These are phyloP conservation scores for Trissolcus basalis DNA, from an alignment of 1,140 invertebrate species.

Conservation along the genomic window DNA sequence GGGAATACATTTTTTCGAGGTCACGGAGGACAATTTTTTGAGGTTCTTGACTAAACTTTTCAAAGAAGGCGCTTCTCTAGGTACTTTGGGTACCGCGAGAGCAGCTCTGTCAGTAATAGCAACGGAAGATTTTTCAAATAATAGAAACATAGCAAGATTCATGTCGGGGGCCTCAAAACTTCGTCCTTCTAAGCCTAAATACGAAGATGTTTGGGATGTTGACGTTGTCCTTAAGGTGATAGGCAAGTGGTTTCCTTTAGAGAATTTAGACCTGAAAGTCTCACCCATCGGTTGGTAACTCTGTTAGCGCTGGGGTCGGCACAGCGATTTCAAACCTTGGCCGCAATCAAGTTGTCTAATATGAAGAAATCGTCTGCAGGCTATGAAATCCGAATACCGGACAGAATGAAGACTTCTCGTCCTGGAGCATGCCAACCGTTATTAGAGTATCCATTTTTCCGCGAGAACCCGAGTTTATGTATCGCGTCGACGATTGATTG, in stretches of 20 bases:
- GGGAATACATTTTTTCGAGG: background rate
- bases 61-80: background rate
- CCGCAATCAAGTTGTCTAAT: constrained; percentile 5
- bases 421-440: background rate
- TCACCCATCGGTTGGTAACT: background rate
- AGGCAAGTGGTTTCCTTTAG: background rate
- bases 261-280: background rate
- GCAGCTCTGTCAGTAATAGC: constrained; percentile 4
- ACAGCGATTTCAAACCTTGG: constrained; percentile 8
- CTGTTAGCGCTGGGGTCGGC: constrained; percentile 5
- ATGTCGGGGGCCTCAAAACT: constrained; percentile 8
- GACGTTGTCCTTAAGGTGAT: background rate
- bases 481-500: constrained; percentile 8
- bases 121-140: constrained; percentile 8
- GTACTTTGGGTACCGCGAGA: constrained; percentile 1
- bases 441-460: background rate
- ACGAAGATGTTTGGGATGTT: background rate
- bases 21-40: constrained; percentile 6
- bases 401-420: constrained; percentile 10
- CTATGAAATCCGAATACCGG: constrained; percentile 7
- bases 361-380: constrained; percentile 5
- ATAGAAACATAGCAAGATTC: constrained; percentile 19
- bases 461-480: background rate
- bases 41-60: background rate
- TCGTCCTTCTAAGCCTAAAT: background rate